Percentiles rank a stretch among this genome's conserved stretches.
Conservation (phyloP, 2,888 invertebrate species). For the Junonia oenone region DNA sequence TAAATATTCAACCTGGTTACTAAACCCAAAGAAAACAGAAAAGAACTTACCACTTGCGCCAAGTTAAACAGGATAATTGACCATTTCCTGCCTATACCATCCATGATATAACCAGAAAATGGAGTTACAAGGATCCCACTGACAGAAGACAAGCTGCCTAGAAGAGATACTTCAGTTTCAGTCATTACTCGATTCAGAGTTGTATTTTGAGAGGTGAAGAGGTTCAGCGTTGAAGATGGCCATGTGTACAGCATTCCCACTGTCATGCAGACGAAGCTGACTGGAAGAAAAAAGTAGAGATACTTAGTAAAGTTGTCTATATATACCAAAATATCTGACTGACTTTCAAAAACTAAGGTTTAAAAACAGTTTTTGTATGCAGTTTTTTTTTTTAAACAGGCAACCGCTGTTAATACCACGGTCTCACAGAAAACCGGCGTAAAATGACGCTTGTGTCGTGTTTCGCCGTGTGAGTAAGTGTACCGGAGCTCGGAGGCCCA, state of each 20-base stretch:
- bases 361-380: too few relatives aligned
- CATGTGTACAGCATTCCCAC: constrained; percentile 53
- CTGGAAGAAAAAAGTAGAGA: constrained; percentile 36
- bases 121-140: constrained; percentile 49
- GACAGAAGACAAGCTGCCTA: constrained; percentile 52
- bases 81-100: constrained; percentile 49
- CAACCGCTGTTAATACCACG: too few relatives aligned
- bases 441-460: too few relatives aligned
- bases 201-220: constrained; percentile 52
- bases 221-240: constrained; percentile 52
- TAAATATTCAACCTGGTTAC: neutral
- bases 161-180: constrained; percentile 45
- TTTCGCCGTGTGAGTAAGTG: too few relatives aligned
- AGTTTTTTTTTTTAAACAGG: neutral
- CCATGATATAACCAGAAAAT: constrained; percentile 39
- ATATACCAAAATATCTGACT: too few relatives aligned
- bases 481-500: too few relatives aligned
- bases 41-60: constrained; percentile 43
- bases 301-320: too few relatives aligned
- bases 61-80: constrained; percentile 38
- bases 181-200: constrained; percentile 53
- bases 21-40: neutral
- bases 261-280: constrained; percentile 45
- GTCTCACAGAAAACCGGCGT: too few relatives aligned
- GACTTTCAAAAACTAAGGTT: too few relatives aligned